Percentiles rank a stretch among this genome's conserved stretches.
phyloP scores from a whole-genome alignment of 2,797 vertebrate genomes.

The Benthosema pterotum region DNA sequence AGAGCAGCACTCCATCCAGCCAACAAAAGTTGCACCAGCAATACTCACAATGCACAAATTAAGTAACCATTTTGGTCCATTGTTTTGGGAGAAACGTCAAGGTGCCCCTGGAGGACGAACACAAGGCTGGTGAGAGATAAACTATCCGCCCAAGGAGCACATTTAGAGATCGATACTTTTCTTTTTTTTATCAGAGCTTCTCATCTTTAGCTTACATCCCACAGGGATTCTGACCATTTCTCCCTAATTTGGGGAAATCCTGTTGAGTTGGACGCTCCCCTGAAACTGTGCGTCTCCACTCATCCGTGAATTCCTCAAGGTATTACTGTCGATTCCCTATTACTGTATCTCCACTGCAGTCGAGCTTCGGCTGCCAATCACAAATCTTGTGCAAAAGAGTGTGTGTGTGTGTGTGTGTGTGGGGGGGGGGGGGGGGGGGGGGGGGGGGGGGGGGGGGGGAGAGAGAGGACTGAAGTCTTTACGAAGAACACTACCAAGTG shows the following conservation, averaged over 20 bases:
- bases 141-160: slow-evolving; percentile 21
- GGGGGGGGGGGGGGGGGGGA: no score
- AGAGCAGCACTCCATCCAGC: background rate
- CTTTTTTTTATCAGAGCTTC: slow-evolving; percentile 54
- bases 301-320: slow-evolving; percentile 77
- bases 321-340: slow-evolving; percentile 76
- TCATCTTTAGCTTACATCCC: slow-evolving; percentile 49
- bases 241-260: slow-evolving; percentile 57
- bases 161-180: slow-evolving; percentile 47
- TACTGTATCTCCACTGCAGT: slow-evolving; percentile 72
- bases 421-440: slow-evolving; percentile 22
- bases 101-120: background rate
- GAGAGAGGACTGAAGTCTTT: no score
- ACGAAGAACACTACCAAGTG: no score
- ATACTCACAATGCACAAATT: slow-evolving; percentile 47
- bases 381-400: slow-evolving; percentile 43
- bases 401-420: no score
- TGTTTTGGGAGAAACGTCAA: background rate
- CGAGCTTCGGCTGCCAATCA: slow-evolving; percentile 77
- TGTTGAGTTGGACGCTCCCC: slow-evolving; percentile 55
- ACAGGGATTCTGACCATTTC: slow-evolving; percentile 50
- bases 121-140: background rate
- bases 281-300: slow-evolving; percentile 77
- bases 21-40: slow-evolving; percentile 34
- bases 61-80: background rate